phyloP scores from a whole-genome alignment of 2,113 vertebrate genomes.

The Nothobranchius kuhntae region DNA sequence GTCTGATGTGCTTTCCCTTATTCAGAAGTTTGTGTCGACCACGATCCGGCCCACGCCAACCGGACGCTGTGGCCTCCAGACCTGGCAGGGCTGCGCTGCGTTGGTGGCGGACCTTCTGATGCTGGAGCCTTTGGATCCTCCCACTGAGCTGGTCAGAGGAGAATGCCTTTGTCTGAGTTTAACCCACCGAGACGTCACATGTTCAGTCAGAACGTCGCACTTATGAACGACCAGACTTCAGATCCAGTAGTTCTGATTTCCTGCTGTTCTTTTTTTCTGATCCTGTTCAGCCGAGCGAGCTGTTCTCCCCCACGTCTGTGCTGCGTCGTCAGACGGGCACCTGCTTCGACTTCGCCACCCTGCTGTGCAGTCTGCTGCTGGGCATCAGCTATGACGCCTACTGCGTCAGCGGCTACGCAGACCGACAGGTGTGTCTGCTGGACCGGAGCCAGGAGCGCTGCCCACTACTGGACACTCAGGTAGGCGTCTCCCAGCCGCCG shows the following conservation, averaged over 20 bases:
- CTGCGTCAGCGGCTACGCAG: slow-evolving; percentile 90
- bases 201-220: too few relatives aligned
- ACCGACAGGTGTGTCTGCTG: slow-evolving; percentile 81
- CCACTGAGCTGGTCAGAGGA: slow-evolving; percentile 74
- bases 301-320: slow-evolving; percentile 84
- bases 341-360: slow-evolving; percentile 85
- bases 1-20: background rate
- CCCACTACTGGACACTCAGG: slow-evolving; percentile 74
- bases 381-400: slow-evolving; percentile 88
- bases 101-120: slow-evolving; percentile 86
- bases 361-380: slow-evolving; percentile 91
- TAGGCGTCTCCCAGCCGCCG: slow-evolving; percentile 59
- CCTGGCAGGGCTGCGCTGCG: slow-evolving; percentile 85
- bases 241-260: too few relatives aligned
- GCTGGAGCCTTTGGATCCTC: slow-evolving; percentile 81
- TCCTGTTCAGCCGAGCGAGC: slow-evolving; percentile 77
- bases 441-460: slow-evolving; percentile 83
- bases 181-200: too few relatives aligned
- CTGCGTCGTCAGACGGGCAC: slow-evolving; percentile 83
- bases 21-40: slow-evolving; percentile 93
- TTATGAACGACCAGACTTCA: too few relatives aligned
- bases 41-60: slow-evolving; percentile 82
- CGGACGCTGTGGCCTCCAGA: slow-evolving; percentile 76
- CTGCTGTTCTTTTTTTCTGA: background rate
- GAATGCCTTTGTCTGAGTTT: slow-evolving; percentile 15